Evolutionary conservation across 2,888 invertebrate genomes (phyloP), one percentile per base, ranked within the genome.

Genomic region (Barypeithes pellucidus): DNA sequence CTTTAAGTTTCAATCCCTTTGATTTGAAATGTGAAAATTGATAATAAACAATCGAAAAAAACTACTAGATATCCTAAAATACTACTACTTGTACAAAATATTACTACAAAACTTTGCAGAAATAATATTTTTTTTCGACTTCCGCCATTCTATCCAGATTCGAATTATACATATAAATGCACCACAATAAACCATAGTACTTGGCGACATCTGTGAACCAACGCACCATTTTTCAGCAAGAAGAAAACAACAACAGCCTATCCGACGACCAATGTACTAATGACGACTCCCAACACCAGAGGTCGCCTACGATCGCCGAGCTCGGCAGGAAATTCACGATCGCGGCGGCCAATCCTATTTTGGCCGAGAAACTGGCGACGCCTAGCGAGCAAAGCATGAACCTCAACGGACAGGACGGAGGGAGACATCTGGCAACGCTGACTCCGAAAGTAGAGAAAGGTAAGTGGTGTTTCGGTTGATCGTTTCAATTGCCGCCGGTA

Each of bases 321-420:
- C 82, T 85, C 81, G 81, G 75, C 22, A 57, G 85, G 39, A 80
- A 79, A 63, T 93, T 92, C 84, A 94, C 94, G 79, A 94, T 95
- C 77, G 94, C 94, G 29, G 95, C 95, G 11, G 93, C 94, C 57
- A 96, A 96, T 86, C 96, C 96, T 14, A 86, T 96, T 78, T 88
- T 96, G 75, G 95, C 95, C 79, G 95, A 95, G 89, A 93, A 93
- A 84, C 86, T 90, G 77, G 88, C 86, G 86, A 89, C 84, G 87
- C 89, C 86, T 88, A 89, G 87, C 88, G 84, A 84, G 66, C 82
- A 82, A 78, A 79, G 75, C 57, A 68, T 80, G 47, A 81, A 81
- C 50, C 75, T 77, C 47, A 62, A 52, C 24, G 63, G 70, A 66
- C 75, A 76, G 61, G 74, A 73, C n/a, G 76, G 69, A 7, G 73